Evolutionary conservation across 2,888 invertebrate species (phyloP).

Genomic region (Pantelozetes paolii): DNA sequence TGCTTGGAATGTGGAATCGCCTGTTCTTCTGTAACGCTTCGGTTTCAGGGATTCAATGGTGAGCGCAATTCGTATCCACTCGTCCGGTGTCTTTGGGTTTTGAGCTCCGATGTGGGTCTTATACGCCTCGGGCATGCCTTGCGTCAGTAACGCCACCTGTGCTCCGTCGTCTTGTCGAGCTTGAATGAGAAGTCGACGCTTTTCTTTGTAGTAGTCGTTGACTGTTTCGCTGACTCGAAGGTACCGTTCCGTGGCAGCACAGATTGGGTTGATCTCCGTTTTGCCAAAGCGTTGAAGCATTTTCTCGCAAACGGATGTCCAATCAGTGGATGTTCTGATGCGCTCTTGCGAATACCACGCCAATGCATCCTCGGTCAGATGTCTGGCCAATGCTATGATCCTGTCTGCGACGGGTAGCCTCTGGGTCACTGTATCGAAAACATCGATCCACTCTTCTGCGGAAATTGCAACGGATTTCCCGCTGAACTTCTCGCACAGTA

Average conservation of each 20-base stretch:
- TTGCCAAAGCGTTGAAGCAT: neutral
- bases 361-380: neutral
- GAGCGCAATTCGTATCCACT: neutral
- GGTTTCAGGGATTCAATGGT: neutral
- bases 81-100: neutral
- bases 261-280: neutral
- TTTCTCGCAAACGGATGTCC: neutral
- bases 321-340: neutral
- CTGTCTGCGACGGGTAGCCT: neutral
- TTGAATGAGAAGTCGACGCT: neutral
- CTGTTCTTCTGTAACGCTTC: constrained; percentile 44
- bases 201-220: neutral
- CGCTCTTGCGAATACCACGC: neutral
- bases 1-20: constrained; percentile 37
- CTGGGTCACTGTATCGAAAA: neutral
- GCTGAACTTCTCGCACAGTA: neutral
- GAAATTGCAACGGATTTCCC: neutral
- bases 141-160: neutral
- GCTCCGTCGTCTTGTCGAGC: neutral
- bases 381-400: neutral
- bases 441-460: neutral
- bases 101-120: neutral
- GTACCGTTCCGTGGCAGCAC: neutral
- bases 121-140: neutral
- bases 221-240: neutral